A percentile compares a stretch with the other conserved stretches of the same genome.
These are phyloP conservation scores for Apaloderma vittatum DNA, from an alignment of 2,113 vertebrate species.

Conservation along the genomic window DNA sequence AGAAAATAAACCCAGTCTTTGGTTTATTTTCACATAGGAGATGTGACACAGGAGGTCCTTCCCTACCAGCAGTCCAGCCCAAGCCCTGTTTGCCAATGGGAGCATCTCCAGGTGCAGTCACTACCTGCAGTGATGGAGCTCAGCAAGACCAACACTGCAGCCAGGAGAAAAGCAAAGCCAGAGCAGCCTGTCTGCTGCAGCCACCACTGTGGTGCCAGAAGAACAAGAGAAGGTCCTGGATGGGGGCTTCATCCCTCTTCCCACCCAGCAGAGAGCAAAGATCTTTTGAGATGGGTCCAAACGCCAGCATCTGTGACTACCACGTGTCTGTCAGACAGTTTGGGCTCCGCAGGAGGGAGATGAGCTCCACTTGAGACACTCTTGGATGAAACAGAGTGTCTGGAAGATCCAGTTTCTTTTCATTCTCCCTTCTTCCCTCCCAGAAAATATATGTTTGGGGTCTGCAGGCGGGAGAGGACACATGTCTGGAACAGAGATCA, in stretches of 20 bases:
- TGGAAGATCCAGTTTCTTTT: not conserved
- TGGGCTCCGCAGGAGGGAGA: not conserved
- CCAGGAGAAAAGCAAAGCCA: not conserved
- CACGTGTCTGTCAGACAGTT: not conserved
- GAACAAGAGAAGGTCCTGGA: not conserved
- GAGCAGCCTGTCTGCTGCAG: not conserved
- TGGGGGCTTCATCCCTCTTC: not conserved
- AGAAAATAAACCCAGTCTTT: not conserved
- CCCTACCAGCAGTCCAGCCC: not conserved
- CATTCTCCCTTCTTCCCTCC: not conserved
- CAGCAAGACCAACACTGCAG: fast-evolving
- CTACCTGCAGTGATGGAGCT: not conserved
- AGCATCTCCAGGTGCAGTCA: not conserved
- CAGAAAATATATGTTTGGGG: not conserved
- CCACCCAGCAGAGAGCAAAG: not conserved
- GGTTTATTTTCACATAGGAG: not conserved
- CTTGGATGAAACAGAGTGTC: not conserved
- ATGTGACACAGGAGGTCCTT: not conserved
- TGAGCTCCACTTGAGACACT: not conserved
- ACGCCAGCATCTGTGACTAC: fast-evolving
- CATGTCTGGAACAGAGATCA: not conserved
- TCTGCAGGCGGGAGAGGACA: not conserved
- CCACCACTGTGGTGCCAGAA: not conserved
- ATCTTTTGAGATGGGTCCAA: not conserved
- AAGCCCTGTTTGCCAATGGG: fast-evolving